Conservation (phyloP, 2,113 vertebrate genomes). For the Carassius gibelio region DNA sequence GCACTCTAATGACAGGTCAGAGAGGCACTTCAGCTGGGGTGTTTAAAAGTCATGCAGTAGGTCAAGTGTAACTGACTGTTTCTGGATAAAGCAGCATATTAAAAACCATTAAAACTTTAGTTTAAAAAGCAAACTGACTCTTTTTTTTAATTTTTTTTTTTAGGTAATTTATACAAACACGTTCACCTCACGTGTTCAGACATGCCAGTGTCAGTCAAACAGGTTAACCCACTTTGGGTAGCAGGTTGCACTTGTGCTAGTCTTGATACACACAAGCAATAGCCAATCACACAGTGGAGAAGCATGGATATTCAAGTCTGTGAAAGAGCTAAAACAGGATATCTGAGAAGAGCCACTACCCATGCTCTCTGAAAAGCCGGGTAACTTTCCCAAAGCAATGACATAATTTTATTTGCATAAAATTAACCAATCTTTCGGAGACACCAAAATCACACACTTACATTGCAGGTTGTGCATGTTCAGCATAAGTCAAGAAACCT, state of each 20-base stretch:
- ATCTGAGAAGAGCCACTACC: conserved; percentile 15
- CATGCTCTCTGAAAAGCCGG: not conserved
- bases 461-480: conserved; percentile 91
- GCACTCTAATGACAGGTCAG: conserved; percentile 42
- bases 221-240: conserved; percentile 49
- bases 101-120: not conserved
- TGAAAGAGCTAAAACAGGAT: not conserved
- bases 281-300: not conserved
- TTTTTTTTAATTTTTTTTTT: not conserved
- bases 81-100: not conserved
- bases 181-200: conserved; percentile 25
- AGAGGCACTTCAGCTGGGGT: not conserved
- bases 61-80: conserved; percentile 7
- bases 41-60: not conserved
- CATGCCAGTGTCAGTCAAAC: conserved; percentile 32
- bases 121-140: not conserved
- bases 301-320: conserved; percentile 9
- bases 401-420: not conserved
- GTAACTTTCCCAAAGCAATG: not conserved
- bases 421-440: conserved; percentile 26
- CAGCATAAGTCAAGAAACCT: conserved; percentile 43
- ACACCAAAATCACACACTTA: conserved; percentile 77
- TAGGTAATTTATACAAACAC: conserved; percentile 17
- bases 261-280: conserved; percentile 25
- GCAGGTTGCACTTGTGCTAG: conserved; percentile 16